These are phyloP conservation scores for Esox masquinongy DNA, from an alignment of 2,797 vertebrate species.

Conservation along the genomic window DNA sequence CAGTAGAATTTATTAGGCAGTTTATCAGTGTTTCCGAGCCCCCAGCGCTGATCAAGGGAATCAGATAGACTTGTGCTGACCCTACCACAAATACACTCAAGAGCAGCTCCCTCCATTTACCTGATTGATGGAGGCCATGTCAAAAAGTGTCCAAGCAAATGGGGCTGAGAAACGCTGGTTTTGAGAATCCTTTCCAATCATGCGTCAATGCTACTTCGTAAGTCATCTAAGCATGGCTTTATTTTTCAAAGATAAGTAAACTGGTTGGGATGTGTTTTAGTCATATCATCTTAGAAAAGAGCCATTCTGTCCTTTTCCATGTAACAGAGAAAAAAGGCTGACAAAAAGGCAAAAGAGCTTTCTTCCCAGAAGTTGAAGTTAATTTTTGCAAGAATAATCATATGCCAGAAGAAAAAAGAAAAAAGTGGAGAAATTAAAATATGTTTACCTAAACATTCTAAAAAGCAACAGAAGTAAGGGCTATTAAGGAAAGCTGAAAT, in stretches of 20 bases:
- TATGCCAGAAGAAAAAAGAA: constrained; percentile 7
- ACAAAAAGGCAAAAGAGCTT: constrained; percentile 12
- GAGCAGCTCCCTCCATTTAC: constrained; percentile 15
- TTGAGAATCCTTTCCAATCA: not conserved
- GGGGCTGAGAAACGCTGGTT: not conserved
- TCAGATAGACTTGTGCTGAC: constrained; percentile 20
- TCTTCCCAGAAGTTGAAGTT: constrained; percentile 14
- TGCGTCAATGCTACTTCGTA: not conserved
- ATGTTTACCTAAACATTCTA: constrained; percentile 20
- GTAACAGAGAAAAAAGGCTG: constrained; percentile 28
- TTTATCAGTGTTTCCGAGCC: constrained; percentile 5
- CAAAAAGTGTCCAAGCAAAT: constrained; percentile 4
- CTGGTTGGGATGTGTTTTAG: constrained; percentile 3
- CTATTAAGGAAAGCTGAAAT: constrained; percentile 23
- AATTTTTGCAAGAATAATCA: not conserved
- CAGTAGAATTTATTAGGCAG: constrained; percentile 16
- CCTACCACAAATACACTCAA: not conserved
- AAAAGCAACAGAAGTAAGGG: constrained; percentile 42
- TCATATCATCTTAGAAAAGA: constrained; percentile 17
- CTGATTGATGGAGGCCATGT: constrained; percentile 19
- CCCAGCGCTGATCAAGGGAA: constrained; percentile 14
- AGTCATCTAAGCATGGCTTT: not conserved
- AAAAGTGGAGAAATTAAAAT: not conserved
- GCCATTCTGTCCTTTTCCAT: constrained; percentile 37
- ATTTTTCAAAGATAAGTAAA: not conserved